Evolutionary conservation across 1,140 invertebrate genomes (phyloP).

Genomic region (Yoshiicerus persimilis): DNA sequence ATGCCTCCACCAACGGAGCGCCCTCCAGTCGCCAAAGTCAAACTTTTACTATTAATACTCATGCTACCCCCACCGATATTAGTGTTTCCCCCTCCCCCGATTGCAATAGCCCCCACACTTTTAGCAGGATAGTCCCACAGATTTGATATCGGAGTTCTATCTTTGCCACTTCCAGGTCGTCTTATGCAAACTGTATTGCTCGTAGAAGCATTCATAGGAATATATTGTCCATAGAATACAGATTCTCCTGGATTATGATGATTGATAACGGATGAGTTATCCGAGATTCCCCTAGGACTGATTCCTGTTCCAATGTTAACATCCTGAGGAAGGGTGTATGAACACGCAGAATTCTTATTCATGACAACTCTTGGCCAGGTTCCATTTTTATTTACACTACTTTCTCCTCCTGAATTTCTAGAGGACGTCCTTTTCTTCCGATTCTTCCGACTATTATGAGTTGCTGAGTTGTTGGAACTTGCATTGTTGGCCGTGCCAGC

Average conservation of each 20-base stretch:
- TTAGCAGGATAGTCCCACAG: conserved; percentile 47
- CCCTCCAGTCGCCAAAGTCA: conserved; percentile 27
- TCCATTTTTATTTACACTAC: conserved; percentile 37
- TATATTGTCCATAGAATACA: conserved; percentile 37
- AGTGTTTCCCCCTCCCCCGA: neutral
- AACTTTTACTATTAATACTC: conserved; percentile 33
- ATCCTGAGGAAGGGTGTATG: conserved; percentile 47
- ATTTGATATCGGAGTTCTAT: conserved; percentile 39
- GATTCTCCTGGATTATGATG: conserved; percentile 20
- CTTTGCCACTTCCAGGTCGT: conserved; percentile 35
- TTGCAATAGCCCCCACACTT: conserved; percentile 39
- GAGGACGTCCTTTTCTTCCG: conserved; percentile 38
- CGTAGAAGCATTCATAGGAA: neutral
- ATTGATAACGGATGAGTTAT: neutral
- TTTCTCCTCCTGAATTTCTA: neutral
- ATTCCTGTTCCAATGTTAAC: neutral
- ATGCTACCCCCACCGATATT: neutral
- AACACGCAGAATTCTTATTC: conserved; percentile 42
- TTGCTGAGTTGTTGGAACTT: conserved; percentile 7
- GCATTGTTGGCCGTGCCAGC: neutral
- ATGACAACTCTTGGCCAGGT: conserved; percentile 48
- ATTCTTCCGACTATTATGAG: conserved; percentile 30
- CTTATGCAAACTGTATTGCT: conserved; percentile 43
- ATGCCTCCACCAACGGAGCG: conserved; percentile 14
- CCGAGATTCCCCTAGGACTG: neutral